Evolutionary conservation across 2,797 vertebrate species (phyloP).

Genomic region (Mallotus villosus): DNA sequence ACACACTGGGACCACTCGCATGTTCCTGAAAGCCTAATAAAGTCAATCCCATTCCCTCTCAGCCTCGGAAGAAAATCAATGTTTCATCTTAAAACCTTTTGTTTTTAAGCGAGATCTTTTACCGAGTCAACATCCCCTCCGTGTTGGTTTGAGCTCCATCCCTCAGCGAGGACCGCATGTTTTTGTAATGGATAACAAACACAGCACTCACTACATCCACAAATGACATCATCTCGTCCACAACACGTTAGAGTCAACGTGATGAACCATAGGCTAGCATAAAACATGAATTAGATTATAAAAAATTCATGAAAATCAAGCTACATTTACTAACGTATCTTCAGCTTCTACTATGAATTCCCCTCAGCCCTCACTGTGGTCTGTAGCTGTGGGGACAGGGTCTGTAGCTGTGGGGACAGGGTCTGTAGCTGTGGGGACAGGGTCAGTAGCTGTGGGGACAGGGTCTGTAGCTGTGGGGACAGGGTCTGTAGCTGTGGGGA

Average conservation of each 20-base stretch:
- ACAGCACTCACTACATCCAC: slow-evolving; percentile 30
- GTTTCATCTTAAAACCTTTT: slow-evolving; percentile 7
- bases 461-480: too few relatives aligned
- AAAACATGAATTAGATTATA: too few relatives aligned
- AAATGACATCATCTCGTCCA: slow-evolving; percentile 22
- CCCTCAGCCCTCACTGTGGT: too few relatives aligned
- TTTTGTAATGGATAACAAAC: slow-evolving; percentile 20
- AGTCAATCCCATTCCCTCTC: slow-evolving; percentile 8
- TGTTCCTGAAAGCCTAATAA: background rate
- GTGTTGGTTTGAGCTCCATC: background rate
- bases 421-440: too few relatives aligned
- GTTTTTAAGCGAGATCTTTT: slow-evolving; percentile 5
- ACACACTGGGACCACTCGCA: background rate
- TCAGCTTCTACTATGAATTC: background rate
- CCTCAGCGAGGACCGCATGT: background rate
- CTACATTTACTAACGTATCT: background rate
- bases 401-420: too few relatives aligned
- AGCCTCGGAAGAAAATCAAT: slow-evolving; percentile 5
- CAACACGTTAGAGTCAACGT: slow-evolving; percentile 10
- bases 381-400: too few relatives aligned
- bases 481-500: too few relatives aligned
- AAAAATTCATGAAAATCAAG: background rate
- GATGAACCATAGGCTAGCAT: background rate
- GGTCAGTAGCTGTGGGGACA: too few relatives aligned
- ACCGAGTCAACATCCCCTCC: background rate